Percentiles rank a stretch among this genome's conserved stretches.
Conservation (phyloP, 2,888 invertebrate species). For the Hirtodrosophila confusa region DNA sequence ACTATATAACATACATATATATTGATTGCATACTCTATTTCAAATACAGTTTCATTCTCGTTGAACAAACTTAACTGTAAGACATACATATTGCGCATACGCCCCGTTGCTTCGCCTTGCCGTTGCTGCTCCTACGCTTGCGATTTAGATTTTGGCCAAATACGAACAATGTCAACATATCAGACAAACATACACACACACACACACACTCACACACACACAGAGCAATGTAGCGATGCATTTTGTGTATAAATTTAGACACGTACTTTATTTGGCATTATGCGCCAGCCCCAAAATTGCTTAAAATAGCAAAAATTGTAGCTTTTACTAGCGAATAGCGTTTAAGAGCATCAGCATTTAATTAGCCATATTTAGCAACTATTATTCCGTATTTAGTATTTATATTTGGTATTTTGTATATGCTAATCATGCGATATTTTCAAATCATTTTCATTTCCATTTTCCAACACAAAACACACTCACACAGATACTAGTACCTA, state of each 20-base stretch:
- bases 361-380: conserved; percentile 31
- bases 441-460: conserved; percentile 35
- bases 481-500: background rate
- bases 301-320: conserved; percentile 34
- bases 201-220: conserved; percentile 11
- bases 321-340: conserved; percentile 35
- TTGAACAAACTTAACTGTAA: conserved; percentile 22
- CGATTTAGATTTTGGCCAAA: conserved; percentile 33
- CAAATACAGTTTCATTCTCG: conserved; percentile 32
- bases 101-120: conserved; percentile 66
- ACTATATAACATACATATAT: too few species aligned
- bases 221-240: conserved; percentile 40
- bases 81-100: conserved; percentile 58
- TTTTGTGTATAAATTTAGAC: conserved; percentile 38
- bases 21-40: conserved; percentile 30
- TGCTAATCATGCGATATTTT: conserved; percentile 46
- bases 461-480: conserved; percentile 20
- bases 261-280: conserved; percentile 16
- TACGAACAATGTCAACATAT: background rate
- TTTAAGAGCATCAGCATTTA: conserved; percentile 34
- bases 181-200: conserved; percentile 12
- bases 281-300: conserved; percentile 10
- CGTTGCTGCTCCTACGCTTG: conserved; percentile 53
- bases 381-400: conserved; percentile 29
- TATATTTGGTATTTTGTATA: conserved; percentile 39